Conservation (phyloP, 2,888 invertebrate species). For the Tanytarsus gracilentus region DNA sequence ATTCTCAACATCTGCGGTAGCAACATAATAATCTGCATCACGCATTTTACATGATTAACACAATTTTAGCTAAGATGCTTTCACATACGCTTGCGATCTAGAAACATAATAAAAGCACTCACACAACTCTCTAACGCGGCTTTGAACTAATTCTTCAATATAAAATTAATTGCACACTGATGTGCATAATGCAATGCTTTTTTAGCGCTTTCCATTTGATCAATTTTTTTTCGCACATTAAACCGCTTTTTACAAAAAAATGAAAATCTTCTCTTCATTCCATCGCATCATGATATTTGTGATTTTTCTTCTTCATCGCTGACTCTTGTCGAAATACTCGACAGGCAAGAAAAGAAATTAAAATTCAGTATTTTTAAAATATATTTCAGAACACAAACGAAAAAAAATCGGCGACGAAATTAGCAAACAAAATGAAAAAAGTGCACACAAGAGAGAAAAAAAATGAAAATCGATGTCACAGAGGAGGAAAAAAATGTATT, state of each 20-base stretch:
- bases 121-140: neutral
- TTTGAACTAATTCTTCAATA: constrained; percentile 8
- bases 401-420: constrained; percentile 25
- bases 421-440: constrained; percentile 23
- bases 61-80: neutral
- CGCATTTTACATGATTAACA: neutral
- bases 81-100: neutral
- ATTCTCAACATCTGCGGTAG: neutral
- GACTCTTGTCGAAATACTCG: neutral
- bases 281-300: neutral
- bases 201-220: constrained; percentile 14
- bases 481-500: constrained; percentile 7
- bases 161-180: constrained; percentile 5
- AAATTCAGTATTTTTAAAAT: constrained; percentile 2
- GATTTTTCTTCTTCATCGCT: neutral
- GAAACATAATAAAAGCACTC: constrained; percentile 5
- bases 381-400: neutral
- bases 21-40: neutral
- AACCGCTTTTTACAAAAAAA: neutral
- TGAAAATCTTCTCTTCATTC: neutral
- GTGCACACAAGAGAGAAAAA: constrained; percentile 8
- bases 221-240: constrained; percentile 13
- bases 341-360: neutral
- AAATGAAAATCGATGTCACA: constrained; percentile 28
- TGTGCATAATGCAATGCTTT: neutral